phyloP scores from a whole-genome alignment of 2,797 vertebrate species.

The Phoxinus dragarum region DNA sequence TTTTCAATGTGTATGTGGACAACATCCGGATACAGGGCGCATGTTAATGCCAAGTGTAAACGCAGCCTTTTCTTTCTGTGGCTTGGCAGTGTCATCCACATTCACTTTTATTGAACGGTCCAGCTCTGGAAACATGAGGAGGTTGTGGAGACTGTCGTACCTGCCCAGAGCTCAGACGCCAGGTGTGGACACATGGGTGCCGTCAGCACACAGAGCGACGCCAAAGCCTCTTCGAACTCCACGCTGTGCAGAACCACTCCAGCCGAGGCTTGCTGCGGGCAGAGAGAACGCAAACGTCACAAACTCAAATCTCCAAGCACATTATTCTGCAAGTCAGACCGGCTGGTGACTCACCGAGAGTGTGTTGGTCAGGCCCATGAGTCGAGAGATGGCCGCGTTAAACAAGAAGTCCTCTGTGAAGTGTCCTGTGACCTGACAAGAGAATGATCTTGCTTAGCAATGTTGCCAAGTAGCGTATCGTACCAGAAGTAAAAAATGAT shows the following conservation, averaged over 20 bases:
- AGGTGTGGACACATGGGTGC: conserved; percentile 94
- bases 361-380: conserved; percentile 91
- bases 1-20: no score
- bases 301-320: neutral
- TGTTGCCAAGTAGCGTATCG: no score
- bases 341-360: conserved; percentile 81
- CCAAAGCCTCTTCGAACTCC: conserved; percentile 92
- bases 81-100: neutral
- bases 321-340: neutral
- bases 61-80: neutral
- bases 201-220: conserved; percentile 85
- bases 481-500: no score
- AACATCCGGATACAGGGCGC: no score
- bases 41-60: no score
- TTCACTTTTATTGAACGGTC: neutral
- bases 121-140: neutral
- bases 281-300: no score
- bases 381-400: conserved; percentile 88
- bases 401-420: conserved; percentile 91
- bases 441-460: conserved; percentile 19
- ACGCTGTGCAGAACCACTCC: conserved; percentile 84
- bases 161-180: conserved; percentile 96
- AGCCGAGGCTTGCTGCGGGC: conserved; percentile 79
- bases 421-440: conserved; percentile 84
- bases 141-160: conserved; percentile 68